Base-by-base conservation (phyloP, 2,113 vertebrate genomes). In the Zootoca vivipara region DNA sequence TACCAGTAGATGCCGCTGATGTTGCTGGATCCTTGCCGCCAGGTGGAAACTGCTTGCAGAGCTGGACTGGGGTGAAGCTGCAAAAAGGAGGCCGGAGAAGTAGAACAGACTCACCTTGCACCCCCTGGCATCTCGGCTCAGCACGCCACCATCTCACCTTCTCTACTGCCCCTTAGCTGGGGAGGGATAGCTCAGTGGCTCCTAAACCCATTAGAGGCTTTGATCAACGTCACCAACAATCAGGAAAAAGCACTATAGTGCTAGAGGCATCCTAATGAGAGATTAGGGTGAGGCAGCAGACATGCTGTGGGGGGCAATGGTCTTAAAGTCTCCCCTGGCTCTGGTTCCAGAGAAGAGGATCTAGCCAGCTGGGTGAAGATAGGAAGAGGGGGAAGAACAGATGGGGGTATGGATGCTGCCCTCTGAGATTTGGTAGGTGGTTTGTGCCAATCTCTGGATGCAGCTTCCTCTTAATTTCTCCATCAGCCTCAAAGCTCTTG, bases 151-250 rank as follows among this genome's bases (percentile, higher is more conserved):
- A 0, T 5, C 46, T 24, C 67, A 1, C 1, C 35, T 30, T 40
- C 65, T 26, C 18, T 20, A 20, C 9, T 38, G 67, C 46, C 70
- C 70, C 52, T 30, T 22, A 26, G 8, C 10, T 38, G 7, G 5
- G 52, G 26, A 82, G 67, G 56, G 65, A 67, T 12, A 72, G 79
- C 35, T 74, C 56, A 4, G 33, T 9, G 1, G 56, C 35, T 64
- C 52, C 78, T 82, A 82, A 87, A 82, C 52, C 78, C 70, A 87
- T 82, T 87, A 87, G 78, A 87, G 38, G 79, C 86, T 87, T 87
- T 87, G 46, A 26, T 24, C 58, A 7, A 22, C 7, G 35, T 87
- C 86, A 24, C 56, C 5, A 42, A 18, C 69, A 87, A 82, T 82
- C 86, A 87, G 40, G 84, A 38, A 56, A 82, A 82, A 87, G 86